Conservation (phyloP, 92 coral and sea anemone species). For the Phenganax marumi region DNA sequence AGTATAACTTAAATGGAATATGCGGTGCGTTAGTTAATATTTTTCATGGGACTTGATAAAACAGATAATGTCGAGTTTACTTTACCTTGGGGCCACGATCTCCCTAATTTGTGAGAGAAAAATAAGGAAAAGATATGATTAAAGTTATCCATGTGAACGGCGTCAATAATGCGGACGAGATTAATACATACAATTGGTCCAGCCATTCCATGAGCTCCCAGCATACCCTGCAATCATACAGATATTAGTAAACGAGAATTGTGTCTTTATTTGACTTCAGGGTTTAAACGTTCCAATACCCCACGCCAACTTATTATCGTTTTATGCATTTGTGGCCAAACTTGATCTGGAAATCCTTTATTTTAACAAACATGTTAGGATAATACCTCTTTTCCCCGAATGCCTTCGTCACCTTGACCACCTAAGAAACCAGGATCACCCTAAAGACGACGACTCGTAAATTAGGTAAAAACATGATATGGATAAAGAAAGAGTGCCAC, state of each 20-base stretch:
- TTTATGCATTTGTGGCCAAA: too few relatives aligned
- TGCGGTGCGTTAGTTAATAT: too few relatives aligned
- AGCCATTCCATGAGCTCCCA: constrained; percentile 7
- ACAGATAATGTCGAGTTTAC: not conserved
- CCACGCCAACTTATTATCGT: too few relatives aligned
- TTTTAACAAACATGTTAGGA: not conserved
- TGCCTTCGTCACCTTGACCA: constrained; percentile 9
- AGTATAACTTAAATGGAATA: too few relatives aligned
- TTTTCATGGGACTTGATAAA: too few relatives aligned
- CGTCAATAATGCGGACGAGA: not conserved
- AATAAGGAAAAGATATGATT: not conserved
- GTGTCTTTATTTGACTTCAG: too few relatives aligned
- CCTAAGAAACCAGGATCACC: constrained; percentile 35
- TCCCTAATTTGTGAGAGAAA: constrained; percentile 7
- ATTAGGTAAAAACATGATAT: not conserved
- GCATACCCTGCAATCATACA: constrained; percentile 3
- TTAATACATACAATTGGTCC: constrained; percentile 24
- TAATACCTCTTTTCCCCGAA: constrained; percentile 3
- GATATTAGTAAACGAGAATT: not conserved
- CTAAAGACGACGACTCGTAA: not conserved
- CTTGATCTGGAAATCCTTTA: not conserved
- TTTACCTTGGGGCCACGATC: constrained; percentile 2
- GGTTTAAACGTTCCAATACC: too few relatives aligned
- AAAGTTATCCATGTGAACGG: not conserved
- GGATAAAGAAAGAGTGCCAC: too few relatives aligned